Evolutionary conservation across 1,140 invertebrate species (phyloP), one percentile per base, ranked within the genome.

Genomic region (Lucilia cuprina): DNA sequence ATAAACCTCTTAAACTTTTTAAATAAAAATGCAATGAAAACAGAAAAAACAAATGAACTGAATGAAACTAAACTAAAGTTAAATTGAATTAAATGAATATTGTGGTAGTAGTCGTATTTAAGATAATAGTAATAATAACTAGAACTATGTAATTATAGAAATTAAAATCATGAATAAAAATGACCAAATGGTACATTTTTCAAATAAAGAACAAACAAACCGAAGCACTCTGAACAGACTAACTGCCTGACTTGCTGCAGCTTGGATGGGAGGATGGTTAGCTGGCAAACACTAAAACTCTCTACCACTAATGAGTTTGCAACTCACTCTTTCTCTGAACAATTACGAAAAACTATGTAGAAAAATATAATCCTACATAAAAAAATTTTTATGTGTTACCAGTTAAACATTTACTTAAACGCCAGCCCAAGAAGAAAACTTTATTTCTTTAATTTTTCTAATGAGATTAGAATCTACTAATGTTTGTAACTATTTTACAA

Each of bases 381-480:
- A 77, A 34, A 41, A 25, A 75, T 14, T 41, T 41, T 55, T 55
- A 55, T 55, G 50, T 55, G 50, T 55, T 77, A 41, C 74, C 30
- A 41, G 34, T 77, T 77, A 77, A 77, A 77, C 34, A 41, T 41
- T 41, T 41, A 41, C 41, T 41, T 41, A 41, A 41, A 41, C 41
- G 2, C 2, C 41, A 41, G 41, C 41, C 41, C 5, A 41, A 41
- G 10, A 41, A 41, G 10, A 41, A 55, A 55, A 55, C 74, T 41
- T 50, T 80, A 19, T 80, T 80, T 21, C 41, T 21, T 4, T 21
- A 0, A 12, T 12, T 80, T 25, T 21, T 50, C 77, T 49, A 80
- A 80, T 80, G 41, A 80, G 77, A 80, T 80, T 80, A 80, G 77
- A 80, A 80, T 80, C 77, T 80, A 80, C 77, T 80, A 80, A 80